These are phyloP conservation scores for Prietella phreatophila DNA, from an alignment of 2,113 vertebrate genomes.

Conservation along the genomic window DNA sequence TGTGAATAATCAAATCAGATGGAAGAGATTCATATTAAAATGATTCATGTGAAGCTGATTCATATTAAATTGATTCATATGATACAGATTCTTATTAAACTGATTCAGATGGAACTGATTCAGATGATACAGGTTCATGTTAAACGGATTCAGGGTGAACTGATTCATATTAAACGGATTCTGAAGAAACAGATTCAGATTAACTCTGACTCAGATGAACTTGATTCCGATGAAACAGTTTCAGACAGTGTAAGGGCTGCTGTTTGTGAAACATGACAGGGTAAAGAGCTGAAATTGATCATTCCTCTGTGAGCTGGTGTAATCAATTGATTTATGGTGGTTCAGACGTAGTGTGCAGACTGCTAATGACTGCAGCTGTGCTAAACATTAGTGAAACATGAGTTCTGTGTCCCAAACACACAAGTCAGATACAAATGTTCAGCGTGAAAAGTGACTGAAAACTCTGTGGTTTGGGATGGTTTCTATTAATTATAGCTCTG, in stretches of 20 bases:
- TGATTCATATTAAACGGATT: not conserved
- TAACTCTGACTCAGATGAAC: not conserved
- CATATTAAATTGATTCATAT: not conserved
- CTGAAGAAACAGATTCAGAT: not conserved
- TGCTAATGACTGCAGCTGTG: slow-evolving; percentile 13
- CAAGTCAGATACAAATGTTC: not conserved
- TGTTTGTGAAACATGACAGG: not conserved
- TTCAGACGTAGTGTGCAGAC: not conserved
- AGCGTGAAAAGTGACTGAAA: not conserved
- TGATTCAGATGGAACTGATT: not conserved
- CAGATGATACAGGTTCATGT: not conserved
- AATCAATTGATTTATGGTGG: slow-evolving; percentile 18
- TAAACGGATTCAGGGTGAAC: not conserved
- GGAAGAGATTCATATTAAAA: not conserved
- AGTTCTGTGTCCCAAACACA: not conserved
- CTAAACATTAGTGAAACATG: slow-evolving; percentile 4
- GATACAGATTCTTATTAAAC: no score
- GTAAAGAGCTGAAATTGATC: slow-evolving; percentile 2
- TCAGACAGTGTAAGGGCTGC: not conserved
- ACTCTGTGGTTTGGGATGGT: not conserved
- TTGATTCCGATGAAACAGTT: not conserved
- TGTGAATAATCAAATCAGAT: not conserved
- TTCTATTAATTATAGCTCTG: not conserved
- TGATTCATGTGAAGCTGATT: not conserved
- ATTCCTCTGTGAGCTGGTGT: slow-evolving; percentile 4